Base-by-base conservation (phyloP, 1,140 invertebrate species). In the Lordiphosa mommai region DNA sequence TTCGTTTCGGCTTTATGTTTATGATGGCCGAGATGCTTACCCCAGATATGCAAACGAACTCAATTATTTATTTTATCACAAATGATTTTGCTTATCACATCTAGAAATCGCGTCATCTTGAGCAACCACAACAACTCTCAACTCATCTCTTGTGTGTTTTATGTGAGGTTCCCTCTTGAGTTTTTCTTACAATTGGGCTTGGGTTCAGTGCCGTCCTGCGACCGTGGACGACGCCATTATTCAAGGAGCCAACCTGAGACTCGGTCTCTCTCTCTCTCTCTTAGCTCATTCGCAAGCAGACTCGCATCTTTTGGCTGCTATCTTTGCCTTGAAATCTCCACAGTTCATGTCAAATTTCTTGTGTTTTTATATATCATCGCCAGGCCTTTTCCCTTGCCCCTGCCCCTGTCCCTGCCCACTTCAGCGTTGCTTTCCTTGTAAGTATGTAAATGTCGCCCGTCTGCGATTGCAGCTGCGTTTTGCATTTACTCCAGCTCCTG, bases 31-130 rank as follows among this genome's bases (percentile, higher is more conserved):
- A 55, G 77, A 85, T 84, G 68, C 52, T 66, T 77, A 77, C 64
- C 77, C 77, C 72, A 63, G 77, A 84, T 84, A 84, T 84, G 77
- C 77, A 84, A 84, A 84, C 77, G 77, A 84, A 84, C 77, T 84
- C 77, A 84, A 84, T 84, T 84, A 84, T 84, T 84, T 84, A 84
- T 84, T 84, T 84, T 84, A 84, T 84, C 77, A 84, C 77, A 84
- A 84, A 84, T 84, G 77, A 84, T 84, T 82, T 84, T 53, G 76
- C 77, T 84, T 84, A 84, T 84, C 77, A 57, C 77, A 84, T 84
- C 72, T 77, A 85, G 68, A 74, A 84, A 84, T 84, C 77, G 77
- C 60, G 49, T 61, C 72, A 61, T 68, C 77, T 82, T 61, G 51
- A 55, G 49, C 38, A 61, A 60, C 70, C 57, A 64, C 61, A 77